Percentiles rank a stretch among this genome's conserved stretches.
phyloP scores from a whole-genome alignment of 2,797 vertebrate species.

The Pteronotus mesoamericanus region DNA sequence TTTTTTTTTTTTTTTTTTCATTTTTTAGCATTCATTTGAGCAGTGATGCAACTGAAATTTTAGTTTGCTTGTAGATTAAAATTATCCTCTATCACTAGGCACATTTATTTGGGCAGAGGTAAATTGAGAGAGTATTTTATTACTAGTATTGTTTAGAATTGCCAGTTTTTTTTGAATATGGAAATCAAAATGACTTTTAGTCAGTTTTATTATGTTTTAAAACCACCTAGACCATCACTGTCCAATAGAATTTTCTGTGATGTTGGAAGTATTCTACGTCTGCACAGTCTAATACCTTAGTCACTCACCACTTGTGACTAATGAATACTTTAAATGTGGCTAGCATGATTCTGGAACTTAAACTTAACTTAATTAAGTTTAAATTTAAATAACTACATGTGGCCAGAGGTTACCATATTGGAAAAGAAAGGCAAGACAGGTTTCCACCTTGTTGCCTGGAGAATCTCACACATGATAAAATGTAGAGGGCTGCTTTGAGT shows the following conservation, averaged over 20 bases:
- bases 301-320: background rate
- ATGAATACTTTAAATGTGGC: background rate
- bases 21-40: background rate
- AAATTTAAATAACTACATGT: background rate
- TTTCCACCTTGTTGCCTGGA: background rate
- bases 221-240: background rate
- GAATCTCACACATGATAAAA: background rate
- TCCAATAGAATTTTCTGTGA: background rate
- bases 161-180: background rate
- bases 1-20: background rate
- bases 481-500: too few species aligned
- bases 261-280: background rate
- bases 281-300: background rate
- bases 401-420: background rate
- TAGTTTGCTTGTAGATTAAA: background rate
- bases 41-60: background rate
- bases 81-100: background rate
- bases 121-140: background rate
- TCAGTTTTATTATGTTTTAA: slow-evolving; percentile 27
- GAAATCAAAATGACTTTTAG: slow-evolving; percentile 13
- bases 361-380: slow-evolving; percentile 2
- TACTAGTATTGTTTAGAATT: background rate
- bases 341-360: background rate
- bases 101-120: background rate
- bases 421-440: background rate